Conservation (phyloP, 2,888 invertebrate species). For the Pollenia amentaria region DNA sequence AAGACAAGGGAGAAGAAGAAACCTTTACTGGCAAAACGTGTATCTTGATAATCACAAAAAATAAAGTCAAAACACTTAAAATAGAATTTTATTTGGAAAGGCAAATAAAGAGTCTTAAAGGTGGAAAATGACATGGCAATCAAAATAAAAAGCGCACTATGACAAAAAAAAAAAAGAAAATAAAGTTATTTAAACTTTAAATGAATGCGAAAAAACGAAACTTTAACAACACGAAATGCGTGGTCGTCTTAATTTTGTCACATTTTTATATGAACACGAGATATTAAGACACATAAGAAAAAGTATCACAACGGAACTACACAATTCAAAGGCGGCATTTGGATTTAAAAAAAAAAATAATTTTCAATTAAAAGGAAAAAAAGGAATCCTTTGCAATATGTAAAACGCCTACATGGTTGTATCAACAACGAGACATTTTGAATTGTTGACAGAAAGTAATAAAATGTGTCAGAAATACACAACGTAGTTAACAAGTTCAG, state of each 20-base stretch:
- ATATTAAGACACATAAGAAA: neutral
- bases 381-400: constrained; percentile 28
- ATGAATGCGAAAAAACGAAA: neutral
- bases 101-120: neutral
- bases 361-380: neutral
- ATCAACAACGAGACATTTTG: neutral
- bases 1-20: neutral
- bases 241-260: constrained; percentile 48
- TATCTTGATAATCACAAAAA: constrained; percentile 56
- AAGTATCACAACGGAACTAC: neutral
- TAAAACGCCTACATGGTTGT: constrained; percentile 30
- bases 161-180: neutral
- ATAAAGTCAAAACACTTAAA: neutral
- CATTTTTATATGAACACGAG: constrained; percentile 24
- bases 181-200: constrained; percentile 16
- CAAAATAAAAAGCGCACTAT: neutral
- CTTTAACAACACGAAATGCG: constrained; percentile 41
- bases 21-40: constrained; percentile 45
- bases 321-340: constrained; percentile 16
- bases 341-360: neutral
- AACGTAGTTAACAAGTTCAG: constrained; percentile 1
- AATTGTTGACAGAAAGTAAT: constrained; percentile 12
- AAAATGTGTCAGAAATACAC: constrained; percentile 13
- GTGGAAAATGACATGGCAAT: neutral
- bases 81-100: neutral